phyloP scores from a whole-genome alignment of 2,888 invertebrate species.

The Folsomia manolachei region DNA sequence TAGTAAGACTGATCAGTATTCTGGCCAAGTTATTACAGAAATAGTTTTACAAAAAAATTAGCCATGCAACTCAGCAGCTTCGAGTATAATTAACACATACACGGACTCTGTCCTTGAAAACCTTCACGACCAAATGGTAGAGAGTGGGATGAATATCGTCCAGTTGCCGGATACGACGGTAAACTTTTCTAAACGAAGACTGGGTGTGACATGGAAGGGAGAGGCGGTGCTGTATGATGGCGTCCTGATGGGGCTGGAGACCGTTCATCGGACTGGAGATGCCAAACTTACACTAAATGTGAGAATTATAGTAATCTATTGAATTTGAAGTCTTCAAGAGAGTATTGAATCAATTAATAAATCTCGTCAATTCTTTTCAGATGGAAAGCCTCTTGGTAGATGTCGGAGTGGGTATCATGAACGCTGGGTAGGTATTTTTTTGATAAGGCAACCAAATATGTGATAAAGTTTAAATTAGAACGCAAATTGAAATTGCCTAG shows the following conservation, averaged over 20 bases:
- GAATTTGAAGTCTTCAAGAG: too few relatives aligned
- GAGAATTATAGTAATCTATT: too few relatives aligned
- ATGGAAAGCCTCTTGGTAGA: constrained; percentile 34
- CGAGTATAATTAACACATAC: constrained; percentile 32
- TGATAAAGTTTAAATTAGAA: too few relatives aligned
- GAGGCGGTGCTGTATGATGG: constrained; percentile 46
- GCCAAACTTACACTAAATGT: constrained; percentile 36
- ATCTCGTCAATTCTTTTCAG: constrained; percentile 16
- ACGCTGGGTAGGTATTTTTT: too few relatives aligned
- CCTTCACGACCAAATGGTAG: constrained; percentile 42
- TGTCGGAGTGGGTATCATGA: constrained; percentile 36
- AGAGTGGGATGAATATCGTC: constrained; percentile 39
- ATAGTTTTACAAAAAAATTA: not conserved
- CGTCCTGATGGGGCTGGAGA: constrained; percentile 45
- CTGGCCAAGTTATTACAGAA: not conserved
- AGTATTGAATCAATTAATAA: too few relatives aligned
- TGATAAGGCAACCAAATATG: too few relatives aligned
- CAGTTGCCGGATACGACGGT: constrained; percentile 40
- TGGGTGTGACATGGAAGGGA: constrained; percentile 49
- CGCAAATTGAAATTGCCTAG: too few relatives aligned
- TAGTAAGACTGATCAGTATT: not conserved
- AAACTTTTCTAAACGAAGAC: constrained; percentile 41
- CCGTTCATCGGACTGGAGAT: constrained; percentile 45
- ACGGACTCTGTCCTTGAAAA: constrained; percentile 42
- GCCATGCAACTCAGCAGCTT: constrained; percentile 9